Percentiles rank a stretch among this genome's conserved stretches.
Conservation (phyloP, 2,797 vertebrate genomes). For the Pteronotus mesoamericanus region DNA sequence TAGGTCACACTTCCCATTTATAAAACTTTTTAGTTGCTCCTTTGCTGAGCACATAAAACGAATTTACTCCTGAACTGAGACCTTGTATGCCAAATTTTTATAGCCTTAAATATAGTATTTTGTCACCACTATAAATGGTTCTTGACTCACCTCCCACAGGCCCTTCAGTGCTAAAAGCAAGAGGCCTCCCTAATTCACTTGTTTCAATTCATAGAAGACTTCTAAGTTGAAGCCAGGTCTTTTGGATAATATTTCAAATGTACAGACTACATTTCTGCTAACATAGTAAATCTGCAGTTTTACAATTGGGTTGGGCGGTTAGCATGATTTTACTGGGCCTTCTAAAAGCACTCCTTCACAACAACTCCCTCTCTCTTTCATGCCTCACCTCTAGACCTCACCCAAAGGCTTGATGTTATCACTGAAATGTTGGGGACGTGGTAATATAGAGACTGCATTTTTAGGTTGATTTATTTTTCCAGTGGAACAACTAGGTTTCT, state of each 20-base stretch:
- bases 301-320: constrained; percentile 36
- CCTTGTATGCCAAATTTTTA: constrained; percentile 66
- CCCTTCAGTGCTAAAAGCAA: constrained; percentile 54
- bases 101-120: constrained; percentile 67
- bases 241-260: constrained; percentile 69
- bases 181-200: constrained; percentile 45
- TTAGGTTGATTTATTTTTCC: constrained; percentile 64
- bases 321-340: background rate
- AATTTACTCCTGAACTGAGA: constrained; percentile 72
- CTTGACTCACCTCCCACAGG: constrained; percentile 60
- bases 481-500: constrained; percentile 40
- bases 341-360: background rate
- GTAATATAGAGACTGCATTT: constrained; percentile 11
- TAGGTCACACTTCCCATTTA: constrained; percentile 57
- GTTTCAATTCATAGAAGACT: constrained; percentile 54
- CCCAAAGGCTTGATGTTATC: background rate
- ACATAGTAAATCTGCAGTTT: constrained; percentile 55
- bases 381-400: background rate
- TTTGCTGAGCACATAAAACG: constrained; percentile 50
- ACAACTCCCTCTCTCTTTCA: constrained; percentile 24
- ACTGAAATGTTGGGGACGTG: background rate
- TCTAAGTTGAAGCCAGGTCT: constrained; percentile 59
- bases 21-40: constrained; percentile 64
- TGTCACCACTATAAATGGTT: constrained; percentile 68
- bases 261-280: constrained; percentile 45